Evolutionary conservation across 30 jellyfish, hydroid and myxozoan species (phyloP).

Genomic region (Turritopsis rubra): DNA sequence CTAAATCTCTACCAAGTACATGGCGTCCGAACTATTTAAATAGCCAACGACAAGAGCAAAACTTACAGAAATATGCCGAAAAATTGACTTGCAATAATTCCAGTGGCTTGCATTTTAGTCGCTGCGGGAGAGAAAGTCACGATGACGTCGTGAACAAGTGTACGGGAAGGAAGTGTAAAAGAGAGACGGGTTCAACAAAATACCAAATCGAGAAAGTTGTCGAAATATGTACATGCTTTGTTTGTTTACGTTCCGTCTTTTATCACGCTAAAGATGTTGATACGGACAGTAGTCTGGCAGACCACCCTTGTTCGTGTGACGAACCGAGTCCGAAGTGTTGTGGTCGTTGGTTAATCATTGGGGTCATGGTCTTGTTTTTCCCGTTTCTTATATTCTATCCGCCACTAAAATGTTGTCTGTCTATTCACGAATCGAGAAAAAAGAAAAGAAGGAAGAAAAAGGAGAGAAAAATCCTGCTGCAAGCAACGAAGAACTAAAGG

Average conservation of each 20-base stretch:
- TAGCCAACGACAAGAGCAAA: neutral
- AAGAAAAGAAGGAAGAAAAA: constrained; percentile 1
- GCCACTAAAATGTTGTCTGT: constrained; percentile 24
- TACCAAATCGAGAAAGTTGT: constrained; percentile 30
- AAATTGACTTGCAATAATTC: constrained; percentile 6
- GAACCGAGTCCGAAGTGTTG: constrained; percentile 16
- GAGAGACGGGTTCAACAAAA: constrained; percentile 6
- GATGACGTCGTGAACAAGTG: neutral
- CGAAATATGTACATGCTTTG: constrained; percentile 35
- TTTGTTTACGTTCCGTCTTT: constrained; percentile 43
- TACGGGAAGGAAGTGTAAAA: constrained; percentile 4
- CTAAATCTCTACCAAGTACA: constrained; percentile 39
- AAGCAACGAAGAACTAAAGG: neutral
- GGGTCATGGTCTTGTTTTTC: constrained; percentile 34
- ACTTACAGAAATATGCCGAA: constrained; percentile 20
- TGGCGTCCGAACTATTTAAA: constrained; percentile 29
- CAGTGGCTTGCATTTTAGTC: neutral
- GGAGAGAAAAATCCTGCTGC: neutral
- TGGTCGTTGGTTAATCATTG: constrained; percentile 35
- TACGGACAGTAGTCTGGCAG: constrained; percentile 23
- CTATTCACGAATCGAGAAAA: constrained; percentile 24
- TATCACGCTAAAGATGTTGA: constrained; percentile 31
- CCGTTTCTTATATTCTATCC: constrained; percentile 35
- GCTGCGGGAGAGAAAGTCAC: neutral
- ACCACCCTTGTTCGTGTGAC: constrained; percentile 33